These are phyloP conservation scores for Athalia rosae DNA, from an alignment of 2,888 invertebrate genomes.

Conservation along the genomic window DNA sequence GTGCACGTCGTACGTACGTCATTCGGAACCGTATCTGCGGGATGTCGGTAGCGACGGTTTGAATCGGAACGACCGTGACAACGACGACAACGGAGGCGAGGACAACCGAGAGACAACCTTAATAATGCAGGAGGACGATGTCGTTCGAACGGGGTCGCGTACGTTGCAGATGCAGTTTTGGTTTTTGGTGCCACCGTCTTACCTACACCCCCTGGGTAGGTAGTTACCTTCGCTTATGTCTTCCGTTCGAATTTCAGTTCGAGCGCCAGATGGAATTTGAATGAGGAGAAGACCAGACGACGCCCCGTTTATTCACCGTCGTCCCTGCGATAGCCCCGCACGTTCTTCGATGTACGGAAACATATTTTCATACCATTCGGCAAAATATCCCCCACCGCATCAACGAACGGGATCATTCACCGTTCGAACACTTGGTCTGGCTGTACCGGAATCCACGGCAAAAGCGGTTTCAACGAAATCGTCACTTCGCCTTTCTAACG, in stretches of 20 bases:
- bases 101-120: conserved; percentile 40
- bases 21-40: background rate
- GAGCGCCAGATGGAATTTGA: conserved; percentile 40
- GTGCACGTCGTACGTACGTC: background rate
- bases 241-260: conserved; percentile 40
- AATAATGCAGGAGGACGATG: conserved; percentile 46
- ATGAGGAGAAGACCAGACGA: conserved; percentile 24
- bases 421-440: too few relatives aligned
- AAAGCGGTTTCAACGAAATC: too few relatives aligned
- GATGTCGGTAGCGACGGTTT: conserved; percentile 22
- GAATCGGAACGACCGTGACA: background rate
- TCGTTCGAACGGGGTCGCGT: conserved; percentile 31
- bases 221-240: background rate
- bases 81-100: conserved; percentile 24
- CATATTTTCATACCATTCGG: too few relatives aligned
- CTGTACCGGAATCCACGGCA: too few relatives aligned
- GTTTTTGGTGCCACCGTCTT: conserved; percentile 27
- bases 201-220: too few relatives aligned
- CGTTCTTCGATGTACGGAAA: background rate
- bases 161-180: conserved; percentile 33
- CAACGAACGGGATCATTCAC: too few relatives aligned
- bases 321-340: background rate
- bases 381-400: too few relatives aligned
- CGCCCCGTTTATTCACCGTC: background rate
- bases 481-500: too few relatives aligned